Evolutionary conservation across 1,140 invertebrate genomes (phyloP).

Genomic region (Linepithema humile): DNA sequence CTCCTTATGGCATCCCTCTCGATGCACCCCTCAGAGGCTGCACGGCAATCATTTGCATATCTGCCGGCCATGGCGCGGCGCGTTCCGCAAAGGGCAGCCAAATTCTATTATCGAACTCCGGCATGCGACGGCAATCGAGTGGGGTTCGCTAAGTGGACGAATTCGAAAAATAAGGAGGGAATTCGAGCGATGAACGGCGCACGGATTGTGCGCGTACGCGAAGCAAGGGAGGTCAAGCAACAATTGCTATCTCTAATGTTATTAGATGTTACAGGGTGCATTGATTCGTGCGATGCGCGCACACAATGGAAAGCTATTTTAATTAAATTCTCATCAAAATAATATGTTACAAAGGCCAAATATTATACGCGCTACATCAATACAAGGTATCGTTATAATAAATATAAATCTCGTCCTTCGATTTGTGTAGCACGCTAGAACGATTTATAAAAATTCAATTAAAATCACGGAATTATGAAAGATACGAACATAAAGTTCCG

Average conservation of each 20-base stretch:
- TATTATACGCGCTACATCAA: not conserved
- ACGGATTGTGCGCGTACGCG: not conserved
- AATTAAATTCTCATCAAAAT: not conserved
- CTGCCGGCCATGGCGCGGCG: slow-evolving; percentile 64
- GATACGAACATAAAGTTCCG: not conserved
- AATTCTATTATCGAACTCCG: slow-evolving; percentile 76
- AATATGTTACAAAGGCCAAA: not conserved
- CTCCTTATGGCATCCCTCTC: slow-evolving; percentile 65
- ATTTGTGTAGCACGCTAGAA: not conserved
- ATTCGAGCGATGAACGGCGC: slow-evolving; percentile 25
- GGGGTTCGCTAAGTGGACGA: slow-evolving; percentile 19
- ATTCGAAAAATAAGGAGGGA: slow-evolving; percentile 59
- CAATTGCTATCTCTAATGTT: not conserved
- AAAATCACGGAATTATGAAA: not conserved
- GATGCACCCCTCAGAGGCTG: slow-evolving; percentile 47
- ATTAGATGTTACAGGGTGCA: not conserved
- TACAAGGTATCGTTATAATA: slow-evolving; percentile 19
- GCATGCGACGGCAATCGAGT: slow-evolving; percentile 59
- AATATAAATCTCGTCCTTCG: not conserved
- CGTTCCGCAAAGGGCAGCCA: slow-evolving; percentile 74
- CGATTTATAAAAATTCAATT: slow-evolving; percentile 12
- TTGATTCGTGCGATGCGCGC: not conserved
- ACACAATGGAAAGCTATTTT: slow-evolving; percentile 1
- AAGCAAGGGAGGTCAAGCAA: not conserved
- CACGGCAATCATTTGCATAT: slow-evolving; percentile 77